Evolutionary conservation across 2,113 vertebrate species (phyloP).

Genomic region (Mus spicilegus): DNA sequence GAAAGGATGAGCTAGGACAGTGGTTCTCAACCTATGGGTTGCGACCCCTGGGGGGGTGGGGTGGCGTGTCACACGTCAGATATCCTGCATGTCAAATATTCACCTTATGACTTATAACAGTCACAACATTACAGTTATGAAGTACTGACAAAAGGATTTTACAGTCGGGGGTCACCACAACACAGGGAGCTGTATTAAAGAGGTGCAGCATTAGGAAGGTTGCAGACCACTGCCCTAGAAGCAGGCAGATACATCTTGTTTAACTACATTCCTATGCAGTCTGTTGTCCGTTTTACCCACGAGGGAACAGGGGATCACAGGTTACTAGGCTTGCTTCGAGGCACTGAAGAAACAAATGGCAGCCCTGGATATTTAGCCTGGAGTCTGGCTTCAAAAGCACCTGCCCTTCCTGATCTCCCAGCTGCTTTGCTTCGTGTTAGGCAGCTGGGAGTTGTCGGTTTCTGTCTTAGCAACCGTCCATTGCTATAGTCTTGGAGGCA

Average conservation of each 20-base stretch:
- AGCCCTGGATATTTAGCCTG: neutral
- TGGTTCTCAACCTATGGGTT: neutral
- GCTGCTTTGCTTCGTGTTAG: neutral
- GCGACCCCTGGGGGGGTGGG: neutral
- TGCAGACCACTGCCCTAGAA: neutral
- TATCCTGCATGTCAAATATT: neutral
- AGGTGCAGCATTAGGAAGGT: neutral
- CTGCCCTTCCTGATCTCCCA: neutral
- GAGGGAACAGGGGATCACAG: neutral
- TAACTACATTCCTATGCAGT: neutral
- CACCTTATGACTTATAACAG: neutral
- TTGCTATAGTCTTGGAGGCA: neutral
- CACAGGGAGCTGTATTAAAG: neutral
- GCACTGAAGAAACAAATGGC: neutral
- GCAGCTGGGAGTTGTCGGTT: neutral
- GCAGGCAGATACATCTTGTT: neutral
- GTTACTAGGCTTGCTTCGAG: neutral
- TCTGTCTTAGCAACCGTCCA: neutral
- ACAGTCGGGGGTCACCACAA: neutral
- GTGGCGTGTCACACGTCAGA: neutral
- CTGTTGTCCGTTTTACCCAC: neutral
- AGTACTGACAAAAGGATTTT: neutral
- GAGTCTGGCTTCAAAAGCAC: slow-evolving; percentile 10
- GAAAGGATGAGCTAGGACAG: neutral
- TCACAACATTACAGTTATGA: neutral